Evolutionary conservation across 2,888 invertebrate genomes (phyloP).

Genomic region (Pammene fasciana): DNA sequence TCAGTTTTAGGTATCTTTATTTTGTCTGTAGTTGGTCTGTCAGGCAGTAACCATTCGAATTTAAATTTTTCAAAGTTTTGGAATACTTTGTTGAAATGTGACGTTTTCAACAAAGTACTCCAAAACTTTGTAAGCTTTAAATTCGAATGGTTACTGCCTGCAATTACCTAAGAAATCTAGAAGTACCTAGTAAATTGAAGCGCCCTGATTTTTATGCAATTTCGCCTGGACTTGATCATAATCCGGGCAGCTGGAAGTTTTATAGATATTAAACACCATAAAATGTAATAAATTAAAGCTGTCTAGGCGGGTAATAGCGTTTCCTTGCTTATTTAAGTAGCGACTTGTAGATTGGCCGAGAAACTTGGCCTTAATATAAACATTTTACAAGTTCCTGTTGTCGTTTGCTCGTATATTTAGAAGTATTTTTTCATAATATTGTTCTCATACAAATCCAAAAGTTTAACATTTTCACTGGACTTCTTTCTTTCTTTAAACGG

Average conservation of each 20-base stretch:
- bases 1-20: too few relatives aligned
- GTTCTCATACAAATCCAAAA: not conserved
- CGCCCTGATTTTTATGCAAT: slow-evolving; percentile 12
- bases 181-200: not conserved
- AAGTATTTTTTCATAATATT: not conserved
- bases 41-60: too few relatives aligned
- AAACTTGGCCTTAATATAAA: slow-evolving; percentile 3
- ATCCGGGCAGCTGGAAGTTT: slow-evolving; percentile 24
- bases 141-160: not conserved
- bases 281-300: slow-evolving; percentile 27
- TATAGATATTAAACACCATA: slow-evolving; percentile 24
- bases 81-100: too few relatives aligned
- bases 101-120: too few relatives aligned
- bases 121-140: not conserved
- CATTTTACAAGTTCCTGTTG: too few relatives aligned
- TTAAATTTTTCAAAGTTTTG: too few relatives aligned
- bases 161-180: not conserved
- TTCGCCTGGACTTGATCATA: slow-evolving; percentile 14
- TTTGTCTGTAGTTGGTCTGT: too few relatives aligned
- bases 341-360: not conserved
- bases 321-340: slow-evolving; percentile 21
- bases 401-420: not conserved
- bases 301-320: slow-evolving; percentile 11
- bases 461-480: too few relatives aligned
- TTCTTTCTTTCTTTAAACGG: too few relatives aligned